phyloP scores from a whole-genome alignment of 2,113 vertebrate genomes.

The Cyprinus carpio region DNA sequence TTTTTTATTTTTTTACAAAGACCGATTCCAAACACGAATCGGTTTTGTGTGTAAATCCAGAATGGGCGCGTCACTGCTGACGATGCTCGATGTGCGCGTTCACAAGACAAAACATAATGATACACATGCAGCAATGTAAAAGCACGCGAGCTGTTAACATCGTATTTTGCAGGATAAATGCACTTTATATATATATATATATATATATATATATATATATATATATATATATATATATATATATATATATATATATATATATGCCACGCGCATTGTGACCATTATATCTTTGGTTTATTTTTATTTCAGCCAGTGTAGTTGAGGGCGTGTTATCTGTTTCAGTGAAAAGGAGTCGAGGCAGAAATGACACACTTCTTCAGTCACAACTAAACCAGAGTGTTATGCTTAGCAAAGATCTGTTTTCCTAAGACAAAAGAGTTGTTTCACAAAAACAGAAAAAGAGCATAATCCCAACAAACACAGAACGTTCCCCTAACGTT shows the following conservation, averaged over 20 bases:
- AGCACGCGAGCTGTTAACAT: not conserved
- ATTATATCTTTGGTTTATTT: not conserved
- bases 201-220: too few relatives aligned
- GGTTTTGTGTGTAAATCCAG: slow-evolving; percentile 1
- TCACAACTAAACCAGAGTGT: not conserved
- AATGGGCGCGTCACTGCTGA: slow-evolving; percentile 13
- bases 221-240: too few relatives aligned
- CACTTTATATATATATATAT: too few relatives aligned
- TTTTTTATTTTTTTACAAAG: not conserved
- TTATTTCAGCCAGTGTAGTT: not conserved
- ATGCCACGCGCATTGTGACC: not conserved
- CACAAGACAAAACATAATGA: not conserved
- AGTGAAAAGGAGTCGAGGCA: not conserved
- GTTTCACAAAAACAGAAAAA: not conserved
- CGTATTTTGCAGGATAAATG: not conserved
- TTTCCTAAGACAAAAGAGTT: not conserved
- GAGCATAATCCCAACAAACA: too few relatives aligned
- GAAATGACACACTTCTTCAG: not conserved
- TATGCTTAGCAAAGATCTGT: not conserved
- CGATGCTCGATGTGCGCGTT: not conserved
- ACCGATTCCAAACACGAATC: not conserved
- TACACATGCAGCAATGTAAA: not conserved
- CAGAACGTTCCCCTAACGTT: too few relatives aligned
- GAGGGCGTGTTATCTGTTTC: not conserved
- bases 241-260: too few relatives aligned